Evolutionary conservation across 1,140 invertebrate species (phyloP).

Genomic region (Zaprionus camerounensis): DNA sequence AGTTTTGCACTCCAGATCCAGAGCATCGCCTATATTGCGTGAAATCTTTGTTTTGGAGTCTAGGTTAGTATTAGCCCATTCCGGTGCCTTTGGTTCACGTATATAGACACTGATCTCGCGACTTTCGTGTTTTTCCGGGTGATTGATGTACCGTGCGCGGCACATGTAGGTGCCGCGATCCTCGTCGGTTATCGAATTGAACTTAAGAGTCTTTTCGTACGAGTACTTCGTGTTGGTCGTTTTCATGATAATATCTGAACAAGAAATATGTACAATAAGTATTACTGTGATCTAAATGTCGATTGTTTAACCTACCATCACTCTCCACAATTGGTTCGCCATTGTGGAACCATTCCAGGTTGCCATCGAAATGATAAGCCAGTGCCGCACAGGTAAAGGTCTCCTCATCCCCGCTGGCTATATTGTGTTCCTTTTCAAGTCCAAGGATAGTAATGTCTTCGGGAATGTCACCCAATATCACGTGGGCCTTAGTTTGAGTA

Average conservation of each 20-base stretch:
- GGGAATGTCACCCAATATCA: constrained; percentile 67
- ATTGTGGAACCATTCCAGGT: constrained; percentile 84
- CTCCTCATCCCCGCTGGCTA: constrained; percentile 85
- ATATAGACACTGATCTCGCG: constrained; percentile 64
- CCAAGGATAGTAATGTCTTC: constrained; percentile 70
- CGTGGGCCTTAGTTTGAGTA: constrained; percentile 43
- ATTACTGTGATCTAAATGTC: background rate
- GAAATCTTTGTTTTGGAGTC: constrained; percentile 65
- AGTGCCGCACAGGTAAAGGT: constrained; percentile 86
- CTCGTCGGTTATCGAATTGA: constrained; percentile 54
- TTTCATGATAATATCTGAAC: constrained; percentile 48
- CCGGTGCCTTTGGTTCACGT: constrained; percentile 66
- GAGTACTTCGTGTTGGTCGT: constrained; percentile 59
- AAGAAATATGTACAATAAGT: background rate
- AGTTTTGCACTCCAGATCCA: constrained; percentile 81
- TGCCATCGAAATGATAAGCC: constrained; percentile 85
- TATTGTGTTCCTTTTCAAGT: constrained; percentile 59
- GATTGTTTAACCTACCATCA: constrained; percentile 26
- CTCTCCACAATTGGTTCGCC: constrained; percentile 44
- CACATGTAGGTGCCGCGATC: constrained; percentile 78
- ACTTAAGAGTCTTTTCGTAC: constrained; percentile 63
- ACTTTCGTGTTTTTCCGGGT: constrained; percentile 46
- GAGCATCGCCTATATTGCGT: constrained; percentile 76
- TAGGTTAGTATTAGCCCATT: constrained; percentile 73
- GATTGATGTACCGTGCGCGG: constrained; percentile 51